Percentiles rank a stretch among this genome's conserved stretches.
Evolutionary conservation across 2,113 vertebrate species (phyloP).

Genomic region (Atherinomorus stipes): DNA sequence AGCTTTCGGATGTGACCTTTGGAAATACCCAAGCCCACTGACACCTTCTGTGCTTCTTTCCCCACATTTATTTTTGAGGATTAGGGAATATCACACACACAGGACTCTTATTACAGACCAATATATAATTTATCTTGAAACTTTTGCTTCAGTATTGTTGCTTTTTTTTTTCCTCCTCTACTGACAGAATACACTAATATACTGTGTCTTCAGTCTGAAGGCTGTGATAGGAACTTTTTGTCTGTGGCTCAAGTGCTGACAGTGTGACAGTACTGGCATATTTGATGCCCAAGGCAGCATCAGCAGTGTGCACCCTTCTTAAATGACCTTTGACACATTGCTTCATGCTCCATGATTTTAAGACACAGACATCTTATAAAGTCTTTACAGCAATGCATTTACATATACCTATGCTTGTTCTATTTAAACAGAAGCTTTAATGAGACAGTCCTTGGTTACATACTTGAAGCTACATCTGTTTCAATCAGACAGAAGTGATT

Average conservation of each 20-base stretch:
- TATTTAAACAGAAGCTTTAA: background rate
- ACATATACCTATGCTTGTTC: background rate
- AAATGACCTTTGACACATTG: conserved; percentile 24
- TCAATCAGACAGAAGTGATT: conserved; percentile 18
- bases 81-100: background rate
- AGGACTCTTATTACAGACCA: background rate
- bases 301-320: conserved; percentile 2
- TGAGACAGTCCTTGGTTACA: background rate
- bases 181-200: conserved; percentile 8
- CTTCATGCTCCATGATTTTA: background rate
- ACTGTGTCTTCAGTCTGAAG: conserved; percentile 10
- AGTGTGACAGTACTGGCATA: conserved; percentile 12
- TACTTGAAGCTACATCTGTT: background rate
- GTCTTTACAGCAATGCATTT: background rate
- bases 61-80: conserved; percentile 1
- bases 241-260: conserved; percentile 17
- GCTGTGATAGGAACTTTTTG: conserved; percentile 18
- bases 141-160: background rate
- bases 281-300: conserved; percentile 33
- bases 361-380: background rate
- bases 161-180: background rate
- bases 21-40: background rate
- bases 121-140: background rate
- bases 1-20: conserved; percentile 34
- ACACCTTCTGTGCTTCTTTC: background rate